Conservation (phyloP, 2,797 vertebrate species). For the Gallinago solitaria region DNA sequence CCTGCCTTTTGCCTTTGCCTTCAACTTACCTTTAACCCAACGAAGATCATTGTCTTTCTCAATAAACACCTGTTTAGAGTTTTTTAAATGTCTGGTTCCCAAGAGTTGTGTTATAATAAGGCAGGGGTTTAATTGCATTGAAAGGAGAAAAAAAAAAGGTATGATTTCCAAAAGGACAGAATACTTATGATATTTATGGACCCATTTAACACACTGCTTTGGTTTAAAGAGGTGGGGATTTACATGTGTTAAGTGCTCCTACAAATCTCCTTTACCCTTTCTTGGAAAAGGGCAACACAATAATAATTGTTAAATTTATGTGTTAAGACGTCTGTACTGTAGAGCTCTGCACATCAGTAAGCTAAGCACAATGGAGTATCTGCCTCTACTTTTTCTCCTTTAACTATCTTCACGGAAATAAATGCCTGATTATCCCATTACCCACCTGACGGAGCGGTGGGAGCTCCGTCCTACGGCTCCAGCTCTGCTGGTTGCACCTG, state of each 20-base stretch:
- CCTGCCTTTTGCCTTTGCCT: not conserved
- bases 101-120: constrained; percentile 11
- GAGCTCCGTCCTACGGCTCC: not conserved
- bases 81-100: not conserved
- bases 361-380: constrained; percentile 27
- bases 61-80: not conserved
- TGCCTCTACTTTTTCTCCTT: constrained; percentile 37
- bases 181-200: constrained; percentile 73
- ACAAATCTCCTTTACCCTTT: constrained; percentile 81
- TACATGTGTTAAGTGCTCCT: constrained; percentile 75
- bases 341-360: constrained; percentile 60
- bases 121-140: constrained; percentile 34
- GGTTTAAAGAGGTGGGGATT: constrained; percentile 74
- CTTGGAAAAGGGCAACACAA: constrained; percentile 78
- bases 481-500: not conserved
- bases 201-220: constrained; percentile 65
- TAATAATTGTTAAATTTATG: constrained; percentile 79
- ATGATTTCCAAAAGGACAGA: constrained; percentile 68
- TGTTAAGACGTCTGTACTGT: constrained; percentile 56
- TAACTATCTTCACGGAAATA: not conserved
- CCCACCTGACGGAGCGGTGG: not conserved
- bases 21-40: not conserved
- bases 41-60: not conserved
- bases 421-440: not conserved
- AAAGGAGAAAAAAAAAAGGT: not conserved